Evolutionary conservation across 2,113 vertebrate species (phyloP).

Genomic region (Rattus rattus): DNA sequence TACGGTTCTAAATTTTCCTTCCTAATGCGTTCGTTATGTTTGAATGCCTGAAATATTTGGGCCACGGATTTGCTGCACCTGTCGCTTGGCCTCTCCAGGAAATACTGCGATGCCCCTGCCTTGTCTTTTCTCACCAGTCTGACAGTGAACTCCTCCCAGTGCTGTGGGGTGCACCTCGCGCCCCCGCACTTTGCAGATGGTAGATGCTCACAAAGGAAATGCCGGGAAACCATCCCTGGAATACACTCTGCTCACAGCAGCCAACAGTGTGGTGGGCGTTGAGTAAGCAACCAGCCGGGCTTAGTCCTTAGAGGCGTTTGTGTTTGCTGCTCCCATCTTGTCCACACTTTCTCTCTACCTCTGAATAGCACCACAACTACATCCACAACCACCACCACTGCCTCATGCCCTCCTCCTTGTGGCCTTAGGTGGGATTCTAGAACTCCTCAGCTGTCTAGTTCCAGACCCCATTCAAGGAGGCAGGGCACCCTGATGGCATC

Average conservation of each 20-base stretch:
- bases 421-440: too few species aligned
- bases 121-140: not conserved
- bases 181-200: not conserved
- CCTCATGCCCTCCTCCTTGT: not conserved
- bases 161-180: fast-evolving
- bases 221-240: not conserved
- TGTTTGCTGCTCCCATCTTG: fast-evolving
- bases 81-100: not conserved
- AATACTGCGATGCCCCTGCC: not conserved
- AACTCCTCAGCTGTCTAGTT: not conserved
- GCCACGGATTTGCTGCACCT: not conserved
- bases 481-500: not conserved
- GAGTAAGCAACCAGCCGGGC: not conserved
- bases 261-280: not conserved
- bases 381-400: not conserved
- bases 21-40: not conserved
- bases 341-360: too few species aligned
- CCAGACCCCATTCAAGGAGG: too few species aligned
- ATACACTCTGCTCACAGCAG: fast-evolving
- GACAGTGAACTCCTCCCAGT: not conserved
- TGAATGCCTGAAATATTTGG: not conserved
- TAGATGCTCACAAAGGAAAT: not conserved
- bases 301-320: fast-evolving
- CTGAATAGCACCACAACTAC: not conserved
- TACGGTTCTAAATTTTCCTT: not conserved